phyloP scores from a whole-genome alignment of 2,888 invertebrate species.

The Tipula unca region DNA sequence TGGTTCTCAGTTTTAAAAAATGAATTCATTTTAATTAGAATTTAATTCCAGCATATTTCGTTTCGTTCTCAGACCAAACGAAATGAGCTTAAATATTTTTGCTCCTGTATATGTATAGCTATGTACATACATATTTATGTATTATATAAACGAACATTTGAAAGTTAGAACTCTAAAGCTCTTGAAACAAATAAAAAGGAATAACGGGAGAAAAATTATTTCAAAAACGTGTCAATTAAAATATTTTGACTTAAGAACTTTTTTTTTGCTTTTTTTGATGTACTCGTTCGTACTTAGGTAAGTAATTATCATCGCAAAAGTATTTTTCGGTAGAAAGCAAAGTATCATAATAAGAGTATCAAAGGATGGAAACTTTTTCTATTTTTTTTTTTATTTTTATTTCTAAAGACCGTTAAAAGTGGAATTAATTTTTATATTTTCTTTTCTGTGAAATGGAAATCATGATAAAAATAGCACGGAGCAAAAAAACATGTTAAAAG shows the following conservation, averaged over 20 bases:
- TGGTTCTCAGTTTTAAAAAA: neutral
- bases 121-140: neutral
- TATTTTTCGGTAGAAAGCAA: neutral
- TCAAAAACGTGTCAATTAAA: constrained; percentile 14
- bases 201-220: constrained; percentile 14
- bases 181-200: neutral
- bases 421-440: neutral
- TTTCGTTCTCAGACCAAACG: neutral
- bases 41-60: constrained; percentile 1
- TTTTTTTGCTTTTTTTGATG: neutral
- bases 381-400: neutral
- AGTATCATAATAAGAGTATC: neutral
- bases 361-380: no score
- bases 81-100: neutral
- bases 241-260: neutral
- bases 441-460: neutral
- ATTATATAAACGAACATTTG: neutral
- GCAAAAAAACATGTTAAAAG: neutral
- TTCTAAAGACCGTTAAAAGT: neutral
- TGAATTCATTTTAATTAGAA: neutral
- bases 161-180: constrained; percentile 8
- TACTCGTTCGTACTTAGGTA: neutral
- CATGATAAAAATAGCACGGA: neutral
- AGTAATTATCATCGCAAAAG: neutral
- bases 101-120: neutral